A percentile compares a stretch with the other conserved stretches of the same genome.
Conservation (phyloP, 2,888 invertebrate genomes). For the Leptopterna dolabrata region DNA sequence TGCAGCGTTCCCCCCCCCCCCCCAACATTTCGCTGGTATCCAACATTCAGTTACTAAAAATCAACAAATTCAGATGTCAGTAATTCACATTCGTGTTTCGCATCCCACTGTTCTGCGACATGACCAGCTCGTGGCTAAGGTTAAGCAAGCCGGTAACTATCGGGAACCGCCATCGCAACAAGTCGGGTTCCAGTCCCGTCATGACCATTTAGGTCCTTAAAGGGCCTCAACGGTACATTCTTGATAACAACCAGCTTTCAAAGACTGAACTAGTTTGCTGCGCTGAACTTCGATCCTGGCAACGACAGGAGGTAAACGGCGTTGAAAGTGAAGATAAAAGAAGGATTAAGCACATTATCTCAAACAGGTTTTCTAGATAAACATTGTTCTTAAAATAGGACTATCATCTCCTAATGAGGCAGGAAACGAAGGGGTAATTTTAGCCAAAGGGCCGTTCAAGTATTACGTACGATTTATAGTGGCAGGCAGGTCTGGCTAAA, state of each 20-base stretch:
- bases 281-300: not conserved
- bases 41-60: too few relatives aligned
- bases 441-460: too few relatives aligned
- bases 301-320: not conserved
- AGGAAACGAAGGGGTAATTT: too few relatives aligned
- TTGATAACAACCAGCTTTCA: not conserved
- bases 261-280: not conserved
- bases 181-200: not conserved
- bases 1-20: too few relatives aligned
- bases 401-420: too few relatives aligned
- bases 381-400: not conserved
- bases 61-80: too few relatives aligned
- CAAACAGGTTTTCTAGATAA: not conserved
- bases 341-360: not conserved
- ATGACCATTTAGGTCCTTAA: not conserved
- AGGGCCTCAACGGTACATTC: constrained; percentile 7
- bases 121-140: not conserved
- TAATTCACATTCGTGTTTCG: too few relatives aligned
- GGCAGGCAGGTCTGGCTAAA: too few relatives aligned
- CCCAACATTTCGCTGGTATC: too few relatives aligned
- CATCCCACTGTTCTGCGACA: not conserved
- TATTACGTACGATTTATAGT: too few relatives aligned
- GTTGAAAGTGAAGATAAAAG: not conserved
- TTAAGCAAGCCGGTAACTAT: not conserved
- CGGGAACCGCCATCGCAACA: not conserved